Percentiles rank a stretch among this genome's conserved stretches.
phyloP scores from a whole-genome alignment of 2,797 vertebrate species.

The Hyperoplus lanceolatus region DNA sequence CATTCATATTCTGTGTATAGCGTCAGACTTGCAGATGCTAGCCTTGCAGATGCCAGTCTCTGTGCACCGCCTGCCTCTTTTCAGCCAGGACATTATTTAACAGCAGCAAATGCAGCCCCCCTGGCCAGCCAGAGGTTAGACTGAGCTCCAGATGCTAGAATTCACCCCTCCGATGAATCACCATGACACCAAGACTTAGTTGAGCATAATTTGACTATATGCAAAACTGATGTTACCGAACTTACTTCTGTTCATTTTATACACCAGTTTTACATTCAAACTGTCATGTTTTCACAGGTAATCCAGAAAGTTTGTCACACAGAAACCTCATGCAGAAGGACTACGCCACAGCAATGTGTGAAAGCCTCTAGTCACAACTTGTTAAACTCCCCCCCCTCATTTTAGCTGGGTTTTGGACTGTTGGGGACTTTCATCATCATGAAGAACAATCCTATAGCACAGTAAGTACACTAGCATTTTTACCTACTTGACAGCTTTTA shows the following conservation, averaged over 20 bases:
- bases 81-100: slow-evolving; percentile 56
- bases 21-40: no score
- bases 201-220: no score
- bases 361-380: not conserved
- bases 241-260: no score
- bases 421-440: slow-evolving; percentile 20
- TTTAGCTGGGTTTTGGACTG: not conserved
- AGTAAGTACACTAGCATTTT: slow-evolving; percentile 22
- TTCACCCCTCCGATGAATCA: slow-evolving; percentile 37
- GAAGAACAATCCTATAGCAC: slow-evolving; percentile 10
- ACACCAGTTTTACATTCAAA: no score
- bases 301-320: no score
- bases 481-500: slow-evolving; percentile 20
- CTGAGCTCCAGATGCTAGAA: slow-evolving; percentile 33
- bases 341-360: no score
- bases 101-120: slow-evolving; percentile 20
- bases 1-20: no score
- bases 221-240: no score
- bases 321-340: no score
- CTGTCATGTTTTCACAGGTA: no score
- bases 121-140: not conserved
- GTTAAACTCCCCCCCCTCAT: not conserved
- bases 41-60: slow-evolving; percentile 2
- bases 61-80: slow-evolving; percentile 2
- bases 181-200: no score